Conservation (phyloP, 2,888 invertebrate species). For the Rhynchonema sp. region DNA sequence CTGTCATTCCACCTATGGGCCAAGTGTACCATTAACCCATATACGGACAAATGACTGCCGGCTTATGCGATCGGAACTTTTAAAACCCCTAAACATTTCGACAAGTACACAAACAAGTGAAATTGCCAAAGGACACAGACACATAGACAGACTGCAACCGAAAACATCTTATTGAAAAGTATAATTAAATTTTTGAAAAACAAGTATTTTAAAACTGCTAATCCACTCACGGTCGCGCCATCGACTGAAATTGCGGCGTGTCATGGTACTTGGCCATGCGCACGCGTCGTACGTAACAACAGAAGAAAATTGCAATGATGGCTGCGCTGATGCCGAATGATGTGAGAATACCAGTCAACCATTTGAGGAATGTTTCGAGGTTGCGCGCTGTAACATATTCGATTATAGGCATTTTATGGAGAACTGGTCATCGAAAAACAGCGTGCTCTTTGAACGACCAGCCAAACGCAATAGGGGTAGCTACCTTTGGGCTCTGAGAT, state of each 20-base stretch:
- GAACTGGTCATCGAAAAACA: not conserved
- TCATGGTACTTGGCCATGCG: not conserved
- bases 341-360: conserved; percentile 14
- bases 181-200: no score
- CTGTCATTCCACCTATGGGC: no score
- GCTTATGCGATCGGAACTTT: no score
- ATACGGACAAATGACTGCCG: no score
- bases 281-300: not conserved
- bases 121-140: no score
- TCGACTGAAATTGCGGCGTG: not conserved
- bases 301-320: conserved; percentile 11
- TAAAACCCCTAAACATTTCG: no score
- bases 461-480: no score
- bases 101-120: no score
- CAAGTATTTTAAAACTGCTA: not conserved
- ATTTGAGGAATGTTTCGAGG: conserved; percentile 13
- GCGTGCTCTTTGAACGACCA: not conserved
- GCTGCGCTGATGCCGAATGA: conserved; percentile 11
- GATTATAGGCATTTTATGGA: not conserved
- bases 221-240: not conserved
- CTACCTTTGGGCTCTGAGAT: no score
- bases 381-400: conserved; percentile 7
- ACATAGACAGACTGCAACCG: no score
- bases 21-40: no score
- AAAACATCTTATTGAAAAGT: no score